phyloP scores from a whole-genome alignment of 2,797 vertebrate genomes.

The Poeciliopsis presidionis region DNA sequence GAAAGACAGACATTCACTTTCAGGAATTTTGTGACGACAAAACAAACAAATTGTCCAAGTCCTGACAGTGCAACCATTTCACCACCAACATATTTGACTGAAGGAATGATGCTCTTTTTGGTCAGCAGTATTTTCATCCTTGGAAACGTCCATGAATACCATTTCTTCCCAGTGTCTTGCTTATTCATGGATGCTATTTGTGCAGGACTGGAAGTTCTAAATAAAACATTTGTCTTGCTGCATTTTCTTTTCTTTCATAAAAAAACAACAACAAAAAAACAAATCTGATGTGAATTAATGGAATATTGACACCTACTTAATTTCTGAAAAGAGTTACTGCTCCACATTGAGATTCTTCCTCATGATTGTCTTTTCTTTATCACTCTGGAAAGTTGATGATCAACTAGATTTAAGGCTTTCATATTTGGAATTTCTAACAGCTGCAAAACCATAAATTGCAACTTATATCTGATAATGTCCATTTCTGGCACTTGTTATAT shows the following conservation, averaged over 20 bases:
- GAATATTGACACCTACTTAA: slow-evolving; percentile 5
- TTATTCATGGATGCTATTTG: not conserved
- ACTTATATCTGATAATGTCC: slow-evolving; percentile 68
- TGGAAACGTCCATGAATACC: not conserved
- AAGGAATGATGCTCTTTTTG: not conserved
- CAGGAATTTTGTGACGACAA: not conserved
- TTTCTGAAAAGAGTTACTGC: slow-evolving; percentile 36
- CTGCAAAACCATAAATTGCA: slow-evolving; percentile 55
- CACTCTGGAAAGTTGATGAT: slow-evolving; percentile 38
- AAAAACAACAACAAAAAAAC: not conserved
- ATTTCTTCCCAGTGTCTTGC: not conserved
- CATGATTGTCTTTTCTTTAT: slow-evolving; percentile 22
- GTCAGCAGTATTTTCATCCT: not conserved
- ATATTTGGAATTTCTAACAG: slow-evolving; percentile 50
- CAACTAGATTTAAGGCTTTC: slow-evolving; percentile 38
- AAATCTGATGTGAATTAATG: not conserved
- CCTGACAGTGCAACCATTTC: not conserved
- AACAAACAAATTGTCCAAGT: not conserved
- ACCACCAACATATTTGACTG: not conserved
- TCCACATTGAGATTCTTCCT: slow-evolving; percentile 26
- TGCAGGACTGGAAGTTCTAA: not conserved
- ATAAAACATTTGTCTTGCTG: not conserved
- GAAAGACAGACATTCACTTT: not conserved
- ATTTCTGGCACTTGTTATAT: slow-evolving; percentile 61
- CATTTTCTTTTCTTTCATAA: not conserved